These are phyloP conservation scores for Corvus moneduloides DNA, from an alignment of 2,113 vertebrate species.

Conservation along the genomic window DNA sequence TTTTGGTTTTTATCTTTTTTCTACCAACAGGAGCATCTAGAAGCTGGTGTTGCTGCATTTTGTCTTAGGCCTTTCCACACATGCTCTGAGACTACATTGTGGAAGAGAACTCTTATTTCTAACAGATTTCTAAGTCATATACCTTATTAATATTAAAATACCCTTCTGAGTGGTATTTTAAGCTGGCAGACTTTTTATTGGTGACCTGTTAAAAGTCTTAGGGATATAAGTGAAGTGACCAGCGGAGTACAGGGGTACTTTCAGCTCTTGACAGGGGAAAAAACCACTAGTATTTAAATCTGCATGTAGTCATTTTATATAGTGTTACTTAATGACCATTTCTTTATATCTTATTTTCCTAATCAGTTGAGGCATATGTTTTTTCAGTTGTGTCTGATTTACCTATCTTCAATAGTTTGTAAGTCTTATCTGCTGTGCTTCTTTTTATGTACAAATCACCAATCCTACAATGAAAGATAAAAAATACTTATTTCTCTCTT, in stretches of 20 bases:
- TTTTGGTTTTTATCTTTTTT: background rate
- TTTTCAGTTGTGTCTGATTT: background rate
- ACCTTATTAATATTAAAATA: background rate
- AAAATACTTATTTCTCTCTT: background rate
- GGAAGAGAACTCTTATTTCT: background rate
- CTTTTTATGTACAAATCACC: background rate
- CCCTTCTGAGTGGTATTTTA: background rate
- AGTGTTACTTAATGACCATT: background rate
- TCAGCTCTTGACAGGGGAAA: background rate
- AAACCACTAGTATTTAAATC: background rate
- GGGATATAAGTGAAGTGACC: background rate
- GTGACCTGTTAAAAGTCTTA: background rate
- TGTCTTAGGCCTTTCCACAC: background rate
- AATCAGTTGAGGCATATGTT: background rate
- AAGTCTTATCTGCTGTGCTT: background rate
- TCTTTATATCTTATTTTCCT: background rate
- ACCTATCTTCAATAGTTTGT: background rate
- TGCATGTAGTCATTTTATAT: background rate
- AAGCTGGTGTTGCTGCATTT: background rate
- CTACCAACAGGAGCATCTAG: background rate
- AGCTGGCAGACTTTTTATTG: background rate
- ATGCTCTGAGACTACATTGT: background rate
- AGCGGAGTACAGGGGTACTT: background rate
- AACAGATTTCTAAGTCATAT: background rate
- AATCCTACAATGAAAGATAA: background rate